Conservation (phyloP, 1,140 invertebrate genomes). For the Melipona quadrifasciata region DNA sequence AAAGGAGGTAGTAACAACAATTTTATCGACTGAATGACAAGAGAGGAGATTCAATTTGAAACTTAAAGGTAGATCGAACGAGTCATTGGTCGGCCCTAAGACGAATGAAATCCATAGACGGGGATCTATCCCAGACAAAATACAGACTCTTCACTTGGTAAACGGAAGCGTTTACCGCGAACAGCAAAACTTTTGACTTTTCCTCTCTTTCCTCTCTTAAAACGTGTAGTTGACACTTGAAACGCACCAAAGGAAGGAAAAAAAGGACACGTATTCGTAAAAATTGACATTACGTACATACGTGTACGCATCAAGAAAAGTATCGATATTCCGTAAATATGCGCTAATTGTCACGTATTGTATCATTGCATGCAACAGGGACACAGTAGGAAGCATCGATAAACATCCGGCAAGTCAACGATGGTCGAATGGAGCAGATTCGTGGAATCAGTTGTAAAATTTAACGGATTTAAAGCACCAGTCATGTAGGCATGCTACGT, state of each 20-base stretch:
- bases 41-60: background rate
- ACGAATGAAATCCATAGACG: background rate
- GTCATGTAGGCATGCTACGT: too few species aligned
- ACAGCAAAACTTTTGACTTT: background rate
- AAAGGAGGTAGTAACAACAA: background rate
- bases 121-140: background rate
- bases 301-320: background rate
- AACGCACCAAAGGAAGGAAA: too few species aligned
- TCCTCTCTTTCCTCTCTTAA: too few species aligned
- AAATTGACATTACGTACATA: background rate
- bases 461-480: slow-evolving; percentile 25
- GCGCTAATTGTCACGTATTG: background rate
- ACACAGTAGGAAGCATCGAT: background rate
- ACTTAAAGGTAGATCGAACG: background rate
- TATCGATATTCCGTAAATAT: background rate
- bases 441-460: slow-evolving; percentile 1
- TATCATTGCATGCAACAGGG: background rate
- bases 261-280: background rate
- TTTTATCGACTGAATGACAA: background rate
- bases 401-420: slow-evolving; percentile 14
- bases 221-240: too few species aligned
- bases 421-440: background rate
- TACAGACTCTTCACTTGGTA: background rate
- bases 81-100: background rate
- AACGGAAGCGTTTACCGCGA: background rate